Evolutionary conservation across 1,140 invertebrate genomes (phyloP).

Genomic region (Goniozus legneri): DNA sequence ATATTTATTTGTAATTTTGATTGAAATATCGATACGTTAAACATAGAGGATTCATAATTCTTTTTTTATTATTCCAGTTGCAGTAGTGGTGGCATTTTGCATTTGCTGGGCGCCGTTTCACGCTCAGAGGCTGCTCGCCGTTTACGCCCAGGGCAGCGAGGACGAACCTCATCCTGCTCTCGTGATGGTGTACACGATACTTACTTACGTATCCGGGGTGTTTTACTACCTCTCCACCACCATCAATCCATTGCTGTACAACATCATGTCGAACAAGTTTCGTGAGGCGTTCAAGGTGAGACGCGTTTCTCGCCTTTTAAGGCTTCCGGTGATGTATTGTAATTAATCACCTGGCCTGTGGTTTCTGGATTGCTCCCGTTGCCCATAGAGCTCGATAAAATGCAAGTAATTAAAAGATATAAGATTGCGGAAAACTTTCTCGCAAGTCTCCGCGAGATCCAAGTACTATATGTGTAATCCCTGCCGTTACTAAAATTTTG

Average conservation of each 20-base stretch:
- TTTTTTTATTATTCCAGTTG: slow-evolving; percentile 63
- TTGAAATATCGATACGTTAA: too few species aligned
- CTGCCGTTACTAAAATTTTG: too few species aligned
- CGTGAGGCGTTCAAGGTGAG: slow-evolving; percentile 77
- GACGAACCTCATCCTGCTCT: slow-evolving; percentile 33
- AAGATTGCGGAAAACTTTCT: too few species aligned
- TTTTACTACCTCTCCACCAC: slow-evolving; percentile 72
- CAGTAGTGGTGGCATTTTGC: slow-evolving; percentile 91
- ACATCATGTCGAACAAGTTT: slow-evolving; percentile 86
- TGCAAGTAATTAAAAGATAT: too few species aligned
- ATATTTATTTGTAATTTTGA: too few species aligned
- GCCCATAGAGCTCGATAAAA: too few species aligned
- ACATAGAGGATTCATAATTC: neutral
- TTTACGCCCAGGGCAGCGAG: slow-evolving; percentile 58
- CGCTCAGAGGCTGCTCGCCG: slow-evolving; percentile 75
- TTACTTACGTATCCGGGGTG: slow-evolving; percentile 68
- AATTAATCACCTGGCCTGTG: too few species aligned
- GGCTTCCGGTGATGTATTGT: too few species aligned
- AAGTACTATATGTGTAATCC: too few species aligned
- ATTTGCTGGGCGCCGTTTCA: slow-evolving; percentile 95
- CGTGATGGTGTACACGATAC: slow-evolving; percentile 58
- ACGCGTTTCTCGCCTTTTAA: too few species aligned
- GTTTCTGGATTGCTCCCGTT: too few species aligned
- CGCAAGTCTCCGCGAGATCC: too few species aligned
- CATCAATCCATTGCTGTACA: slow-evolving; percentile 81